Evolutionary conservation across 2,113 vertebrate species (phyloP).

Genomic region (Pelobates fuscus): DNA sequence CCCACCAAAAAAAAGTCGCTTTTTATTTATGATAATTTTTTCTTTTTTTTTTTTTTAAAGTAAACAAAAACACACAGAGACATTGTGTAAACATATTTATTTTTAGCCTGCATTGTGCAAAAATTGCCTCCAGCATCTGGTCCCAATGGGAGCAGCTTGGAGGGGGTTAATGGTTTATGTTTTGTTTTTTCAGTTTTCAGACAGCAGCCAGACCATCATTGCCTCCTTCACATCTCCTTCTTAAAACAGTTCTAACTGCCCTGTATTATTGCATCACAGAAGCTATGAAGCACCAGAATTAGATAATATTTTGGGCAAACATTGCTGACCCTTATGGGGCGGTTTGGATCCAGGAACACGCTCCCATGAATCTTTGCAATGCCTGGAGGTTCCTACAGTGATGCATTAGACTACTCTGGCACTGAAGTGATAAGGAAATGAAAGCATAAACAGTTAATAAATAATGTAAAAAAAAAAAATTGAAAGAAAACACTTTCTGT

Average conservation of each 20-base stretch:
- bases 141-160: background rate
- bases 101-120: slow-evolving; percentile 42
- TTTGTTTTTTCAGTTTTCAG: background rate
- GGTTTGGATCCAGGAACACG: too few relatives aligned
- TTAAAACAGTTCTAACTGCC: background rate
- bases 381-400: background rate
- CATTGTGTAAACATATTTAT: slow-evolving; percentile 43
- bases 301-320: background rate
- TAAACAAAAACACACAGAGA: background rate
- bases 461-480: slow-evolving; percentile 58
- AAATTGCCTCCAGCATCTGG: slow-evolving; percentile 1
- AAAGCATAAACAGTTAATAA: slow-evolving; percentile 73
- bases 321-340: background rate
- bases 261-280: slow-evolving; percentile 37
- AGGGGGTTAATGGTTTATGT: background rate
- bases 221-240: background rate
- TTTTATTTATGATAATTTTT: too few relatives aligned
- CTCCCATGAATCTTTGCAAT: too few relatives aligned
- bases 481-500: slow-evolving; percentile 56
- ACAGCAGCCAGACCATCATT: background rate
- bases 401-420: background rate
- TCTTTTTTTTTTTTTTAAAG: too few relatives aligned
- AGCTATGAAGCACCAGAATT: slow-evolving; percentile 17
- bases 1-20: too few relatives aligned
- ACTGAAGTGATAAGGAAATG: background rate